phyloP scores from a whole-genome alignment of 2,888 invertebrate genomes.

The Lasioglossum marginatum region DNA sequence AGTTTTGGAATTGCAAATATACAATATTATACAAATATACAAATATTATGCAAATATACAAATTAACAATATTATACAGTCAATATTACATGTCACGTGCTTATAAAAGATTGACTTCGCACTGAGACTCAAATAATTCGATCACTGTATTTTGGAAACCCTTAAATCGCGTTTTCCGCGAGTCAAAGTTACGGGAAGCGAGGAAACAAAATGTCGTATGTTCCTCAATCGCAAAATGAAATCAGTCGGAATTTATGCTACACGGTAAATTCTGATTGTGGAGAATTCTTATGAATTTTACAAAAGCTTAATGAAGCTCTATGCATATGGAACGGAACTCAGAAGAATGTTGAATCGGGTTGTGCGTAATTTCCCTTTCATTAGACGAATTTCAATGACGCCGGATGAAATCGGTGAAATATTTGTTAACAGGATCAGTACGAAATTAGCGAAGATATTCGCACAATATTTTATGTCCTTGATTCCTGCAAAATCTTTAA shows the following conservation, averaged over 20 bases:
- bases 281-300: conserved; percentile 44
- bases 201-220: conserved; percentile 4
- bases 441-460: neutral
- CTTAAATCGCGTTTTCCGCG: no score
- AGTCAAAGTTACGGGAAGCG: no score
- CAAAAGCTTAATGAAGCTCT: conserved; percentile 28
- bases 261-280: neutral
- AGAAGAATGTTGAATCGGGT: conserved; percentile 25
- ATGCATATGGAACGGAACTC: conserved; percentile 50
- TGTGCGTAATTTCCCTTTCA: conserved; percentile 37
- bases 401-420: neutral
- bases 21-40: no score
- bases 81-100: no score
- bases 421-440: neutral
- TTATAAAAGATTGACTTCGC: no score
- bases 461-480: neutral
- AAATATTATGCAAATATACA: no score
- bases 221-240: no score
- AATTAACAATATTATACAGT: no score
- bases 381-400: conserved; percentile 35
- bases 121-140: no score
- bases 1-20: no score
- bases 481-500: neutral
- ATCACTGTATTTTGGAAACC: no score
- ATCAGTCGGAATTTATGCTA: conserved; percentile 7